A percentile compares a stretch with the other conserved stretches of the same genome.
Evolutionary conservation across 2,113 vertebrate species (phyloP).

Genomic region (Phycodurus eques): DNA sequence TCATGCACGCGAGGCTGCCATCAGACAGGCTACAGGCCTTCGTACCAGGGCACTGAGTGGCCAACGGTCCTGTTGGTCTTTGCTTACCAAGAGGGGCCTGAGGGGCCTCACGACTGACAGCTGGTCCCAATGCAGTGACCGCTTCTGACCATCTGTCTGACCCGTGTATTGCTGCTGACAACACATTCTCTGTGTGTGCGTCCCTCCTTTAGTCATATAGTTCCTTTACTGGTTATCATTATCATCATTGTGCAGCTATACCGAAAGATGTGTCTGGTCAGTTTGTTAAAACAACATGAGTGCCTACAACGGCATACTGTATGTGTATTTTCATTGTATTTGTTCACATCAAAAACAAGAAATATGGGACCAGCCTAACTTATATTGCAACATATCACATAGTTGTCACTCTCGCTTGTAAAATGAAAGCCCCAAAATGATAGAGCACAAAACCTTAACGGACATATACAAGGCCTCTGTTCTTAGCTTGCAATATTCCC

Average conservation of each 20-base stretch:
- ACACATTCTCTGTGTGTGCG: slow-evolving; percentile 11
- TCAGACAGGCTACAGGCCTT: slow-evolving; percentile 24
- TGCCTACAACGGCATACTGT: too few species aligned
- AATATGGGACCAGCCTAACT: not conserved
- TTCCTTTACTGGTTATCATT: slow-evolving; percentile 2
- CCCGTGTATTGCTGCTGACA: slow-evolving; percentile 36
- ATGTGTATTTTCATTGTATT: not conserved
- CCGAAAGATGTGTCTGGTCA: not conserved
- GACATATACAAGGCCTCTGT: slow-evolving; percentile 26
- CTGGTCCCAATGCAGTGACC: slow-evolving; percentile 46
- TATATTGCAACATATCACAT: not conserved
- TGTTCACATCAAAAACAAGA: not conserved
- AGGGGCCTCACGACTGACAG: slow-evolving; percentile 48
- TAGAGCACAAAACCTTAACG: slow-evolving; percentile 18
- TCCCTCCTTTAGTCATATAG: slow-evolving; percentile 5
- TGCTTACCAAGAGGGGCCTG: slow-evolving; percentile 14
- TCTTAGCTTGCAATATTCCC: slow-evolving; percentile 22
- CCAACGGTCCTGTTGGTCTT: slow-evolving; percentile 20
- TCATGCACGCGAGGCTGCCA: slow-evolving; percentile 22
- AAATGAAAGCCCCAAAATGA: slow-evolving; percentile 3
- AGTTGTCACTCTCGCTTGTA: not conserved
- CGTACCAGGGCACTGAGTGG: slow-evolving; percentile 6
- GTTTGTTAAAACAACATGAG: not conserved
- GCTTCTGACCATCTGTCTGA: slow-evolving; percentile 50
- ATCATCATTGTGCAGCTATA: not conserved